phyloP scores from a whole-genome alignment of 2,113 vertebrate genomes.

The Indicator maculatus region DNA sequence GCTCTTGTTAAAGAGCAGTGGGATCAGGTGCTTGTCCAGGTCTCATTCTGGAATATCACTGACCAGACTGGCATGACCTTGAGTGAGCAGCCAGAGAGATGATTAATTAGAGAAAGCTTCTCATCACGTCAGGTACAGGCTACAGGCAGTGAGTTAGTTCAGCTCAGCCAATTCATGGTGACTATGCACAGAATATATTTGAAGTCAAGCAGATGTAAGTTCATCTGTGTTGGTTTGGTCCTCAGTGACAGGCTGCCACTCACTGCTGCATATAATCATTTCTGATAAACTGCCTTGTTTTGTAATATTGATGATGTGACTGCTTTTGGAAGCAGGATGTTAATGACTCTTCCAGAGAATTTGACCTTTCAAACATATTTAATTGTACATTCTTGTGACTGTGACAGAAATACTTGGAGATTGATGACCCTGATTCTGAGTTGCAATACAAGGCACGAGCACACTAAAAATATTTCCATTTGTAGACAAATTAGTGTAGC shows the following conservation, averaged over 20 bases:
- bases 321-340: neutral
- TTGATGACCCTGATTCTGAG: neutral
- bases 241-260: neutral
- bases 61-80: neutral
- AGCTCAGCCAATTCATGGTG: neutral
- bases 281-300: neutral
- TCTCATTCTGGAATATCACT: neutral
- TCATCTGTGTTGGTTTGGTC: neutral
- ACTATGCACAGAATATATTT: neutral
- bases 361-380: conserved; percentile 24
- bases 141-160: neutral
- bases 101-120: neutral
- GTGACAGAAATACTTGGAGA: conserved; percentile 12
- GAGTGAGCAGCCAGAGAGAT: neutral
- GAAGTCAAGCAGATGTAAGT: neutral
- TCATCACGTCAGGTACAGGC: neutral
- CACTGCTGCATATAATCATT: neutral
- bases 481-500: conserved; percentile 1
- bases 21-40: neutral
- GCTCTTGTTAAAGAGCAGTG: neutral
- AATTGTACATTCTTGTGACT: neutral
- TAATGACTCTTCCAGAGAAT: conserved; percentile 20
- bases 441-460: neutral
- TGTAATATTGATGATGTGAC: neutral
- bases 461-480: neutral